These are phyloP conservation scores for Diploscapter pachys DNA, from an alignment of 1,140 invertebrate species.

Conservation along the genomic window DNA sequence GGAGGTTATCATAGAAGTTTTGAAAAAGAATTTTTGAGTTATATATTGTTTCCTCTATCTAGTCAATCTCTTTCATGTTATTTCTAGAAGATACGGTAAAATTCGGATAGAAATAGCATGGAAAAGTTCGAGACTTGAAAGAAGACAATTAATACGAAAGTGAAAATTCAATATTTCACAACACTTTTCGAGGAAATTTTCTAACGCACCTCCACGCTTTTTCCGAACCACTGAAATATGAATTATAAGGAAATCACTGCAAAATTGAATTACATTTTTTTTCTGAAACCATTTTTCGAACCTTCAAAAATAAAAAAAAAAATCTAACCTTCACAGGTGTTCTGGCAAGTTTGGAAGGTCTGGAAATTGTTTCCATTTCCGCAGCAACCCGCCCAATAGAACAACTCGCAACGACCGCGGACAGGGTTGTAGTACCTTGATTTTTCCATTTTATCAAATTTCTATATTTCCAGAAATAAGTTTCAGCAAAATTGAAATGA, in stretches of 20 bases:
- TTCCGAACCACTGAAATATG: too few species aligned
- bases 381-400: conserved; percentile 58
- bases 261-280: neutral
- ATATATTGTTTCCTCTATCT: too few species aligned
- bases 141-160: too few species aligned
- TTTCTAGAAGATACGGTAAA: too few species aligned
- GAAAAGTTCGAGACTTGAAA: too few species aligned
- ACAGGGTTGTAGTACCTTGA: conserved; percentile 47
- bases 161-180: too few species aligned
- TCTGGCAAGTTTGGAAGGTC: conserved; percentile 45
- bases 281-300: neutral
- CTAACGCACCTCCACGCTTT: too few species aligned
- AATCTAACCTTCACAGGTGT: conserved; percentile 45
- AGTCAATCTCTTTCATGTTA: too few species aligned
- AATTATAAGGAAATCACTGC: neutral
- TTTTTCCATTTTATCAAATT: neutral
- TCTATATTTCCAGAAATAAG: neutral
- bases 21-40: too few species aligned
- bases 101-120: too few species aligned
- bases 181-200: too few species aligned
- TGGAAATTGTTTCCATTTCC: conserved; percentile 51
- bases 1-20: too few species aligned
- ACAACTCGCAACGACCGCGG: conserved; percentile 48
- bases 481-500: neutral
- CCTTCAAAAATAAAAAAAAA: neutral